Evolutionary conservation across 2,113 vertebrate species (phyloP), one percentile per base, ranked within the genome.

Genomic region (Rallus limicola): DNA sequence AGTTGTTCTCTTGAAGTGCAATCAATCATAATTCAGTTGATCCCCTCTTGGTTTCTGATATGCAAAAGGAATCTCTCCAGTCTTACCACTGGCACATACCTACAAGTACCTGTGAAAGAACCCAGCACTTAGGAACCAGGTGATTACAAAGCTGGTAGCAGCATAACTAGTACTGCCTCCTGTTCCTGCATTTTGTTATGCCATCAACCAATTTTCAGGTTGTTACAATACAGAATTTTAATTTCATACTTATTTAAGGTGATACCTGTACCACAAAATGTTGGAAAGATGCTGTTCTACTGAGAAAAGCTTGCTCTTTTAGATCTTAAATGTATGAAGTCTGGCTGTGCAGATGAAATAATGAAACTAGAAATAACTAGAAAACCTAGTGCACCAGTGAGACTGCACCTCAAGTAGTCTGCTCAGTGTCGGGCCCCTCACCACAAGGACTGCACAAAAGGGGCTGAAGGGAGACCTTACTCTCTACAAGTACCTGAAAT

Each of bases 81-180:
- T 89, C 40, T 81, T 83, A 86, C 44, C 8, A 3, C 8, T 48
- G 83, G 72, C n/a, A 63, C 13, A 21, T 67, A 60, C 16, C n/a
- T 76, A 31, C 31, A 87, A 36, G 40, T 59, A 87, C 50, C 52
- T 67, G 56, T 78, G 67, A 71, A 90, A 85, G 36, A 90, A 72
- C 38, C 25, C 72, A 62, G 63, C n/a, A 11, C 67, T 85, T 72
- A 79, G 60, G 36, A 87, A 55, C 65, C 42, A 92, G 23, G 20
- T 77, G 86, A 69, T 93, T 92, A 76, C 71, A 72, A 84, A 88
- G 33, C 33, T 63, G 16, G n/a, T 52, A 82, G 62, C 58, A 82
- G 24, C 42, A 23, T 63, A 71, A 42, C 38, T 76, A 26, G 38
- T 25, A 60, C 21, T 59, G 48, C n/a, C 34, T 88, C 29, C 16